Evolutionary conservation across 2,113 vertebrate genomes (phyloP).

Genomic region (Plecturocebus donacophilus): DNA sequence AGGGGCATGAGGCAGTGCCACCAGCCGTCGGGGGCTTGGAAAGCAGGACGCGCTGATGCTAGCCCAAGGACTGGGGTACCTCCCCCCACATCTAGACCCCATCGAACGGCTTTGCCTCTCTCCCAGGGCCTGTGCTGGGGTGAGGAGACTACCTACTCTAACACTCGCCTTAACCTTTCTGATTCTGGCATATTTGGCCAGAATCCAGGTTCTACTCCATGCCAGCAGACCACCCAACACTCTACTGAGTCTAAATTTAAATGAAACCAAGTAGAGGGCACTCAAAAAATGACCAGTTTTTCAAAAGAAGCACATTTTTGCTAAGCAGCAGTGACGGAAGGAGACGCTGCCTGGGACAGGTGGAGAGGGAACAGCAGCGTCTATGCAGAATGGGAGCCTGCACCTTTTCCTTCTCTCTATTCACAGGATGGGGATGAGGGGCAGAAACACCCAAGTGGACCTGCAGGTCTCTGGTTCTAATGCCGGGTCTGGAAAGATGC

Average conservation of each 20-base stretch:
- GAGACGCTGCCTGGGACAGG: background rate
- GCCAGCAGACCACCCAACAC: background rate
- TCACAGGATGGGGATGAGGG: background rate
- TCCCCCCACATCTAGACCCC: background rate
- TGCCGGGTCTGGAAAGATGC: background rate
- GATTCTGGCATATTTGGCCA: background rate
- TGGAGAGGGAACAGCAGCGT: too few species aligned
- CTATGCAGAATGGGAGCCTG: rapidly evolving
- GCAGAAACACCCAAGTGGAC: background rate
- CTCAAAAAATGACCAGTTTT: background rate
- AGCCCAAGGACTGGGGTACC: background rate
- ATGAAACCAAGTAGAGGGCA: background rate
- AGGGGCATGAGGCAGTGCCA: background rate
- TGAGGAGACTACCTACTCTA: background rate
- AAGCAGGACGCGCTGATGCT: background rate
- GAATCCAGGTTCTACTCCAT: background rate
- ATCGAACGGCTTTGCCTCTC: background rate
- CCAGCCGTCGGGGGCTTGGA: background rate
- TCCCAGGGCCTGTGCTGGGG: background rate
- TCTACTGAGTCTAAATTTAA: background rate
- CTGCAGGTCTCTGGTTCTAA: background rate
- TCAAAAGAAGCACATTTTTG: background rate
- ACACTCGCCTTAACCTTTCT: background rate
- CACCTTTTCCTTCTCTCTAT: background rate
- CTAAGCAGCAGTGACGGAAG: background rate